Evolutionary conservation across 2,113 vertebrate genomes (phyloP).

Genomic region (Sterrhoptilus dennistouni): DNA sequence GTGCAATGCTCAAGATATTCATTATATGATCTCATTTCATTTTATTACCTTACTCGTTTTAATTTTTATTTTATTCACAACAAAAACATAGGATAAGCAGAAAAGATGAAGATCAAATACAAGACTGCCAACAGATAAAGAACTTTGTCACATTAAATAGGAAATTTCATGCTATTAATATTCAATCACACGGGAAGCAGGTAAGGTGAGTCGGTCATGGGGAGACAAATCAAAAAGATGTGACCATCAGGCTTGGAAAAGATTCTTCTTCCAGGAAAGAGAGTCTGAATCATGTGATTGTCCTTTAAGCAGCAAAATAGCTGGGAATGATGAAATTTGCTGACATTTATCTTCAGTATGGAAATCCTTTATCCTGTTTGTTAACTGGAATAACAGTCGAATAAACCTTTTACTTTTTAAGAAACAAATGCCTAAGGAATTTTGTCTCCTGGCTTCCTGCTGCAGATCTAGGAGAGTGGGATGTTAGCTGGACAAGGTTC

Average conservation of each 20-base stretch:
- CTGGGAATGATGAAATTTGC: background rate
- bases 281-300: background rate
- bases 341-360: background rate
- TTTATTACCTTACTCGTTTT: conserved; percentile 54
- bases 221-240: background rate
- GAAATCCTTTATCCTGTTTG: background rate
- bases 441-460: background rate
- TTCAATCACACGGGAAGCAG: background rate
- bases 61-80: conserved; percentile 59
- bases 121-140: background rate
- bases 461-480: background rate
- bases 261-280: background rate
- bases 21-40: conserved; percentile 46
- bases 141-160: conserved; percentile 26
- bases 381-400: background rate
- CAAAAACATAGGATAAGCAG: conserved; percentile 25
- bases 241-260: background rate
- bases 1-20: conserved; percentile 24
- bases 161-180: conserved; percentile 51
- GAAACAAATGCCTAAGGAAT: background rate
- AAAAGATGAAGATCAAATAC: conserved; percentile 26
- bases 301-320: background rate
- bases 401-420: background rate
- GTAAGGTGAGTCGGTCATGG: background rate
- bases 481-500: background rate